Evolutionary conservation across 2,113 vertebrate genomes (phyloP).

Genomic region (Poeciliopsis turrubarensis): DNA sequence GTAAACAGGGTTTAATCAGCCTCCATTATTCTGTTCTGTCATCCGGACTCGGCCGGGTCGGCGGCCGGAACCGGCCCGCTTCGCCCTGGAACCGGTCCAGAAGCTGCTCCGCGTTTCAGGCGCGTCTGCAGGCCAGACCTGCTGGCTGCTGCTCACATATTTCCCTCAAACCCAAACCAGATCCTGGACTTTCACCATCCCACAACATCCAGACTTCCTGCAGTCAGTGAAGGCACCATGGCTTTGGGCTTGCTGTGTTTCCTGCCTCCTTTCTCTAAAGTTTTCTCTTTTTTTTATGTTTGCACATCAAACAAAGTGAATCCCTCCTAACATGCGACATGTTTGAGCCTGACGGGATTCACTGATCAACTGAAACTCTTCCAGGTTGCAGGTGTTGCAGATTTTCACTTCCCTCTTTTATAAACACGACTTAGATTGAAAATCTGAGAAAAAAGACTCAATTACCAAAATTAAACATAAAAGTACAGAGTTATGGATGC

Average conservation of each 20-base stretch:
- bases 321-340: background rate
- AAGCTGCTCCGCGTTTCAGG: background rate
- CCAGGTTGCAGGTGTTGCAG: too few species aligned
- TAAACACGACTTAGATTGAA: too few species aligned
- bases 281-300: background rate
- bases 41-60: background rate
- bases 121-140: background rate
- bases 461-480: background rate
- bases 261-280: background rate
- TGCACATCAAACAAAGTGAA: background rate
- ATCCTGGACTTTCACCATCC: background rate
- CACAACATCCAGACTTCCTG: background rate
- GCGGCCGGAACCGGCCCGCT: background rate
- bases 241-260: background rate
- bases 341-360: background rate
- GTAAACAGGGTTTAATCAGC: constrained; percentile 1
- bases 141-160: background rate
- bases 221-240: background rate
- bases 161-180: background rate
- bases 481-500: background rate
- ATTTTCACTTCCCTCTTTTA: too few species aligned
- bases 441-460: too few species aligned
- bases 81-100: background rate
- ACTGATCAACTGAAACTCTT: too few species aligned
- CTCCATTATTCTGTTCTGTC: background rate